phyloP scores from a whole-genome alignment of 2,113 vertebrate species.

The Pontoporia blainvillei region DNA sequence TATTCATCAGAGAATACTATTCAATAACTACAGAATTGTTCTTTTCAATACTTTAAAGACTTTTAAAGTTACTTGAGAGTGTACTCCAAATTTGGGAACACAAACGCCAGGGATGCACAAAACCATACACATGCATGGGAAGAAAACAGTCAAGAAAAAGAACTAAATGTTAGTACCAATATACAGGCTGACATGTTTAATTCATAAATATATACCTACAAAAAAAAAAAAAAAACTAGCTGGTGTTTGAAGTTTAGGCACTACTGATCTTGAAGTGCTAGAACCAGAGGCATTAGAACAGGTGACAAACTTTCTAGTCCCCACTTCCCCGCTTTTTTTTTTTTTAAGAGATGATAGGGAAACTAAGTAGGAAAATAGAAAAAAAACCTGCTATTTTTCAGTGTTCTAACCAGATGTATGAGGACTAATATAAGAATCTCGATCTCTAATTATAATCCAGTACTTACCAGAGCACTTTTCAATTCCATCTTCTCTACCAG shows the following conservation, averaged over 20 bases:
- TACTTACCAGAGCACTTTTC: not conserved
- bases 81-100: not conserved
- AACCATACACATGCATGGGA: not conserved
- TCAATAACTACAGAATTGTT: not conserved
- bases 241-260: not conserved
- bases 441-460: not conserved
- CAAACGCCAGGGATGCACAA: not conserved
- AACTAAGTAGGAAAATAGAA: not conserved
- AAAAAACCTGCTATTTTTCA: not conserved
- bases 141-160: not conserved
- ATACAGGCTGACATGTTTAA: not conserved
- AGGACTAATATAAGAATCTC: not conserved
- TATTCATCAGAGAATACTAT: not conserved
- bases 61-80: not conserved
- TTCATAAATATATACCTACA: not conserved
- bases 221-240: not conserved
- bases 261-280: not conserved
- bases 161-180: not conserved
- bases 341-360: not conserved
- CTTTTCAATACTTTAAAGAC: not conserved
- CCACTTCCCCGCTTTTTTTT: not conserved
- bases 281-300: not conserved
- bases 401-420: not conserved
- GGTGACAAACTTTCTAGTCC: not conserved
- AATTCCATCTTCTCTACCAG: not conserved